A percentile compares a stretch with the other conserved stretches of the same genome.
Conservation (phyloP, 2,888 invertebrate species). For the Muscina levida region DNA sequence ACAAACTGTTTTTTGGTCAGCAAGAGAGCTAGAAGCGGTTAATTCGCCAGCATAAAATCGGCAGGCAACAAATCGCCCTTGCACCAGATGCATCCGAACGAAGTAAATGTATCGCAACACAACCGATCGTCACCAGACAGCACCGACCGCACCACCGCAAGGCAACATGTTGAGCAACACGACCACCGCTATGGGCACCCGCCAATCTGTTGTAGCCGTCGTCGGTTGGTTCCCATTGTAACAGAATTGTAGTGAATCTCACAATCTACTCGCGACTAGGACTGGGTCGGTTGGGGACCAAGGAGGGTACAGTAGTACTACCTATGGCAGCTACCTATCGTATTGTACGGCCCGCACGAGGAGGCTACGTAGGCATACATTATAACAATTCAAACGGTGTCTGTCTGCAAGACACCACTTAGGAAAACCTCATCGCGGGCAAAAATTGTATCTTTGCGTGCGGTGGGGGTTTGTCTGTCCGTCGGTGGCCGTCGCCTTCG, state of each 20-base stretch:
- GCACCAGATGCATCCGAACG: conserved; percentile 60
- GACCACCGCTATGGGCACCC: background rate
- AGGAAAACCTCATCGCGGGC: conserved; percentile 5
- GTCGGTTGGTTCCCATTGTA: background rate
- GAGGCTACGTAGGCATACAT: conserved; percentile 20
- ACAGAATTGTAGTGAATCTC: background rate
- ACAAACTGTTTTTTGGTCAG: conserved; percentile 71
- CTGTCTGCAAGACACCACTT: conserved; percentile 20
- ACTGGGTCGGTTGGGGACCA: background rate
- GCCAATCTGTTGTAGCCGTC: background rate
- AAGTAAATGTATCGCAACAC: conserved; percentile 62
- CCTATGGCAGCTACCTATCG: background rate
- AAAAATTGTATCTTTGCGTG: conserved; percentile 26
- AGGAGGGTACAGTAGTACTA: no score
- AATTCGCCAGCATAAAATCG: conserved; percentile 47
- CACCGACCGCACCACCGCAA: background rate
- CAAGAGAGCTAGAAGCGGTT: conserved; percentile 67
- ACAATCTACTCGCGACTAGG: background rate
- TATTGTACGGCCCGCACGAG: background rate
- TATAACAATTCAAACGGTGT: conserved; percentile 21
- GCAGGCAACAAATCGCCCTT: conserved; percentile 58
- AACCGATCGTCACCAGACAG: conserved; percentile 5
- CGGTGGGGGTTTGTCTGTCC: no score
- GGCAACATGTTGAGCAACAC: conserved; percentile 61
- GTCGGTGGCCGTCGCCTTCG: background rate